These are phyloP conservation scores for Drosophila lacertosa DNA, from an alignment of 1,140 invertebrate genomes.

Conservation along the genomic window DNA sequence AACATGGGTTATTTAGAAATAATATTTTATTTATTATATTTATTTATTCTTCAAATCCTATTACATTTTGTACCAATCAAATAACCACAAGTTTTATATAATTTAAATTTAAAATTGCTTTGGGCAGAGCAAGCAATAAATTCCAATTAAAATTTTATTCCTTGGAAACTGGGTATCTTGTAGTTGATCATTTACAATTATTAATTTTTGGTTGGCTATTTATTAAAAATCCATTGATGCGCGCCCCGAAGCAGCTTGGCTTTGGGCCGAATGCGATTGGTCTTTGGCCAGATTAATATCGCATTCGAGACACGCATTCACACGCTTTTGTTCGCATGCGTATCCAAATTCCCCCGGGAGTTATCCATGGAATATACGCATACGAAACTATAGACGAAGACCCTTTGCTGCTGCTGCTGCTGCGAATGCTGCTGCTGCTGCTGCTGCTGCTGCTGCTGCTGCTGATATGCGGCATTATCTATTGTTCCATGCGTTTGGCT, in stretches of 20 bases:
- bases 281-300: conserved; percentile 63
- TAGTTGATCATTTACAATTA: background rate
- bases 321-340: conserved; percentile 69
- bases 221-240: conserved; percentile 81
- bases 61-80: too few relatives aligned
- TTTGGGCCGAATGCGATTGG: conserved; percentile 17
- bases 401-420: conserved; percentile 36
- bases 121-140: too few relatives aligned
- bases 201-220: conserved; percentile 56
- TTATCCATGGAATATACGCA: conserved; percentile 37
- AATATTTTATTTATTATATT: too few relatives aligned
- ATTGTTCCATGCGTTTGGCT: conserved; percentile 45
- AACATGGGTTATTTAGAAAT: too few relatives aligned
- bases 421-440: background rate
- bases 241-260: conserved; percentile 23
- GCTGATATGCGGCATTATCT: conserved; percentile 52
- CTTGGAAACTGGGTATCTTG: background rate
- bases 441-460: conserved; percentile 33
- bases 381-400: conserved; percentile 26
- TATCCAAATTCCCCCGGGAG: conserved; percentile 77
- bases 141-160: too few relatives aligned
- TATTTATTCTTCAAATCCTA: too few relatives aligned
- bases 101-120: too few relatives aligned
- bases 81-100: too few relatives aligned
- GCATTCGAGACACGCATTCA: conserved; percentile 75